These are phyloP conservation scores for Calliphora vicina DNA, from an alignment of 1,140 invertebrate genomes.

Conservation along the genomic window DNA sequence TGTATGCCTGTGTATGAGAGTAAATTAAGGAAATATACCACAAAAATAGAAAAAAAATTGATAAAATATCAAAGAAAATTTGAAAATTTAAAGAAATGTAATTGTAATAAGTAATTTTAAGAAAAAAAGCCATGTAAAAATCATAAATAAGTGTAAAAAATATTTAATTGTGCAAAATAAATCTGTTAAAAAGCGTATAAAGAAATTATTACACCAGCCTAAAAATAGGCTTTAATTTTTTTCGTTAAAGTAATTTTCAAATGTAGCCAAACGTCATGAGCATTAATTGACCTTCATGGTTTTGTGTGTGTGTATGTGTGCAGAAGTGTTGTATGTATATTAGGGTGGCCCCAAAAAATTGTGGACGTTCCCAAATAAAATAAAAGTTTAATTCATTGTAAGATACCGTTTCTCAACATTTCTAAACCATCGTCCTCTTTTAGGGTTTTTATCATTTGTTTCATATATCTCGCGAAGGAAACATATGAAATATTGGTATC, in stretches of 20 bases:
- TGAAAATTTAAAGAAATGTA: neutral
- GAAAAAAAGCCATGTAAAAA: too few species aligned
- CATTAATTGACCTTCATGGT: constrained; percentile 9
- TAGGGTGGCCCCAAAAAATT: too few species aligned
- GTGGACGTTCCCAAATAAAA: too few species aligned
- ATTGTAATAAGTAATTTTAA: neutral
- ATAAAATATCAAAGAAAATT: neutral
- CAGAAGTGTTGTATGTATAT: neutral
- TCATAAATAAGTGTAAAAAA: too few species aligned
- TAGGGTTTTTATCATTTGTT: too few species aligned
- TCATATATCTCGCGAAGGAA: too few species aligned
- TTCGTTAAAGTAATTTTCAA: neutral
- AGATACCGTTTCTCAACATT: too few species aligned
- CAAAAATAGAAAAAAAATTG: neutral
- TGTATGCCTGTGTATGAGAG: neutral
- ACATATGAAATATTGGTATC: too few species aligned
- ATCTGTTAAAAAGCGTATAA: neutral
- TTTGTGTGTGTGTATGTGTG: neutral
- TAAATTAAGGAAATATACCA: neutral
- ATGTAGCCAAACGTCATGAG: neutral
- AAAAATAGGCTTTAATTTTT: neutral
- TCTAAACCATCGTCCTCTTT: too few species aligned
- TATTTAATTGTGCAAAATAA: too few species aligned
- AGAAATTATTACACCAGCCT: neutral
- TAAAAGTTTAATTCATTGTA: too few species aligned